A percentile compares a stretch with the other conserved stretches of the same genome.
Conservation (phyloP, 2,113 vertebrate genomes). For the Arizona elegans region DNA sequence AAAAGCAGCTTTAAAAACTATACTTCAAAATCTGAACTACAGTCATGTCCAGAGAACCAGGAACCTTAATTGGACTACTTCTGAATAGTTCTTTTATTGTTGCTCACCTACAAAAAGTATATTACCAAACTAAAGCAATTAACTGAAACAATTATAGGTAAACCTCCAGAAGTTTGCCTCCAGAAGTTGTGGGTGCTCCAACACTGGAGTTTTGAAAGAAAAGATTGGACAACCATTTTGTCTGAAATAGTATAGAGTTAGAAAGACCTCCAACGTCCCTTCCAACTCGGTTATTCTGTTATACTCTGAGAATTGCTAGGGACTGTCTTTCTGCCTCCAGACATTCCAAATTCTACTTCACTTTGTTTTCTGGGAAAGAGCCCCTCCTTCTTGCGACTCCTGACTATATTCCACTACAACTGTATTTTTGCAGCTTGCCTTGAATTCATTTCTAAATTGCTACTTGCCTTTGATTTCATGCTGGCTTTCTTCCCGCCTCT, state of each 20-base stretch:
- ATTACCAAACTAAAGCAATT: background rate
- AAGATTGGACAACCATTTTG: background rate
- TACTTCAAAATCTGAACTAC: background rate
- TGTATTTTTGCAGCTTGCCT: background rate
- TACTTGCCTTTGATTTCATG: constrained; percentile 87
- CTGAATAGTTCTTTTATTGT: background rate
- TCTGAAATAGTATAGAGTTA: background rate
- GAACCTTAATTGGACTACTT: background rate
- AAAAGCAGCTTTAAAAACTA: background rate
- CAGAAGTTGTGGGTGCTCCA: background rate
- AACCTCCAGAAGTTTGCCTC: background rate
- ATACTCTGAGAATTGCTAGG: background rate
- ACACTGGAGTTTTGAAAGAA: background rate
- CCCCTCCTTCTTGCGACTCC: background rate
- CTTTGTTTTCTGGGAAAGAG: background rate
- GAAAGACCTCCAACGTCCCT: background rate
- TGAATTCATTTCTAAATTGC: background rate
- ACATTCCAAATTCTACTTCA: background rate
- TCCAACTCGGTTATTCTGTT: background rate
- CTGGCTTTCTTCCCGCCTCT: constrained; percentile 88
- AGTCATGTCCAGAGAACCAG: background rate
- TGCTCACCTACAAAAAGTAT: background rate
- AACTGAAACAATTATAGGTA: background rate
- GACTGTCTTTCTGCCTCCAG: background rate
- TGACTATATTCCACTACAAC: background rate